Conservation (phyloP, 2,888 invertebrate genomes). For the Cryptops parisi region DNA sequence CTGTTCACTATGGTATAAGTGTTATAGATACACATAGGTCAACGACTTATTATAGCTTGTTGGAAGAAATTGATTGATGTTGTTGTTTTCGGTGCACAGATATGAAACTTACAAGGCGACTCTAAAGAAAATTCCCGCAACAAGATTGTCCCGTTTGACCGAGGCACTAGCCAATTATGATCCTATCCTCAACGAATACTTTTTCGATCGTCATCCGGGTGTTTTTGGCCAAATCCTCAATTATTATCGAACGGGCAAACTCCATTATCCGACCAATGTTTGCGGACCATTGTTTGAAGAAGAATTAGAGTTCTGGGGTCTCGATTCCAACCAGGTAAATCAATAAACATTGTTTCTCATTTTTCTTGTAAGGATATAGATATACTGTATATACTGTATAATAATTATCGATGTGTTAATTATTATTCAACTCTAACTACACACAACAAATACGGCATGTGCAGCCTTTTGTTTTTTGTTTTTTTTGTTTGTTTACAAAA, state of each 20-base stretch:
- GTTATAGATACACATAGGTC: too few species aligned
- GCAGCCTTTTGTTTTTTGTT: too few species aligned
- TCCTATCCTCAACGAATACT: conserved; percentile 75
- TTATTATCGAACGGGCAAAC: conserved; percentile 50
- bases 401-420: too few species aligned
- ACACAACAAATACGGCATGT: too few species aligned
- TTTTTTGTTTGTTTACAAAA: too few species aligned
- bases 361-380: too few species aligned
- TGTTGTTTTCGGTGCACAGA: conserved; percentile 7
- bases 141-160: conserved; percentile 61
- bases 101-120: conserved; percentile 60
- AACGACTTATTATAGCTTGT: too few species aligned
- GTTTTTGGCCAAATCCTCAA: conserved; percentile 79
- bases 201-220: conserved; percentile 76
- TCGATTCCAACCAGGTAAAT: conserved; percentile 36
- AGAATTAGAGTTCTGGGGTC: conserved; percentile 40
- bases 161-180: conserved; percentile 80
- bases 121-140: conserved; percentile 78
- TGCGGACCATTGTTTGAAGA: conserved; percentile 41
- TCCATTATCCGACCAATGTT: conserved; percentile 41
- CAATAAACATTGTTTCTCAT: too few species aligned
- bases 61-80: background rate
- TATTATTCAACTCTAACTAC: too few species aligned
- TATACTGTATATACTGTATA: too few species aligned
- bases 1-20: too few species aligned